Base-by-base conservation (phyloP, 2,888 invertebrate species). In the Himalopsyche kuldschensis region DNA sequence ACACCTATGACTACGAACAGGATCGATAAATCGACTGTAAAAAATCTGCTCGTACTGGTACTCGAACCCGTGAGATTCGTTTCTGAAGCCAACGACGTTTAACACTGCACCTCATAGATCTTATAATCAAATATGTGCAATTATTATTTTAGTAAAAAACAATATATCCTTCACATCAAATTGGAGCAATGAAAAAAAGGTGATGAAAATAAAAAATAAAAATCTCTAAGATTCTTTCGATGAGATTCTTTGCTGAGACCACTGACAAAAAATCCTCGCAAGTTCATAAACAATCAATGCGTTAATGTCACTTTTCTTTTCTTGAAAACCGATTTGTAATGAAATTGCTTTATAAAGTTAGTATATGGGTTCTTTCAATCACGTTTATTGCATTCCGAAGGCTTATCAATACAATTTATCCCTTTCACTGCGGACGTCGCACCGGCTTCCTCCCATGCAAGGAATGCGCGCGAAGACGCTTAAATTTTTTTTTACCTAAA, bases 381-480 rank as follows among this genome's bases (percentile, higher is more conserved):
- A 80, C 46, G 80, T 80, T 80, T 75, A 75, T 31, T 32, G 79
- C 20, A 17, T 35, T 79, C 27, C 69, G 55, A 80, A 80, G 80
- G 75, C 35, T 69, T 32, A 55, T 69, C 24, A 20, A 35, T 55
- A 6, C n/a, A 55, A 55, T 41, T 31, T 24, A 69, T 24, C 32
- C 79, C 11, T 79, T 31, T 63, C 79, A 15, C 15, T 46, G 63
- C 27, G 69, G 27, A 80, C 55, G 55, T 55, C 55, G 46, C 41
- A 15, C 27, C 15, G 24, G 32, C 75, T 41, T 75, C 48, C 47
- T 75, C 41, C 78, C n/a, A 55, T 6, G 17, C 24, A 20, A 41
- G 30, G 80, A 80, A 80, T 80, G 80, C 80, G 75, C 75, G 47
- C 80, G 80, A 80, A 75, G 80, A 80, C 80, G 24, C 47, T 31